phyloP scores from a whole-genome alignment of 2,113 vertebrate species.

The Paracanthobrama guichenoti region DNA sequence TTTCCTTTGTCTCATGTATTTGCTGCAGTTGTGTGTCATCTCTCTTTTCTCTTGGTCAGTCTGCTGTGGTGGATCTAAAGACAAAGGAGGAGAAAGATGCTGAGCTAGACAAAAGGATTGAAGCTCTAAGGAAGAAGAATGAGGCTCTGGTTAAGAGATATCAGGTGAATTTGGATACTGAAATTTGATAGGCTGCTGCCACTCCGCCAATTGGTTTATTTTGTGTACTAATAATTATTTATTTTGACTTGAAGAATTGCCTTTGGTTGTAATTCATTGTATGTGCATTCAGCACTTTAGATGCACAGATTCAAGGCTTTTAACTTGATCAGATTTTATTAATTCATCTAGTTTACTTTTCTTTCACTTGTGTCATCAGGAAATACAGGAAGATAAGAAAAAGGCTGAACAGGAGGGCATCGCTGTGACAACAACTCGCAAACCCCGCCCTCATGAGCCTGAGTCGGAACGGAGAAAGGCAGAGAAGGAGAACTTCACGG shows the following conservation, averaged over 20 bases:
- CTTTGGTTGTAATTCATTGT: background rate
- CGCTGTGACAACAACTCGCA: constrained; percentile 80
- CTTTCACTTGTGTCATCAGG: constrained; percentile 67
- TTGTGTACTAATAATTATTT: background rate
- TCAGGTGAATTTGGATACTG: constrained; percentile 73
- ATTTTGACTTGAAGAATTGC: background rate
- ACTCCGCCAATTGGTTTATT: background rate
- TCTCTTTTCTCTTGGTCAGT: constrained; percentile 60
- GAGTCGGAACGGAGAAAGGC: constrained; percentile 68
- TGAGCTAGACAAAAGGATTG: constrained; percentile 86
- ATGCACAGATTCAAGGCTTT: background rate
- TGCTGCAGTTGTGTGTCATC: background rate
- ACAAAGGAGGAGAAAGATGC: constrained; percentile 93
- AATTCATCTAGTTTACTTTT: background rate
- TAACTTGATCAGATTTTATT: background rate
- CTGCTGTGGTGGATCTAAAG: constrained; percentile 80
- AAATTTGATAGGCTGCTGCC: background rate
- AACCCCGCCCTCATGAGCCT: constrained; percentile 69
- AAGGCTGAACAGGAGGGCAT: constrained; percentile 88
- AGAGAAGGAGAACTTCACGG: constrained; percentile 79
- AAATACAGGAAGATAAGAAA: constrained; percentile 91
- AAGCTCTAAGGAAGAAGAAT: constrained; percentile 90
- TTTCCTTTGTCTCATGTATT: no score
- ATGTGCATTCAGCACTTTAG: background rate
- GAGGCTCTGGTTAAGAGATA: constrained; percentile 87